These are phyloP conservation scores for Stegana nigrithorax DNA, from an alignment of 2,888 invertebrate species.

Conservation along the genomic window DNA sequence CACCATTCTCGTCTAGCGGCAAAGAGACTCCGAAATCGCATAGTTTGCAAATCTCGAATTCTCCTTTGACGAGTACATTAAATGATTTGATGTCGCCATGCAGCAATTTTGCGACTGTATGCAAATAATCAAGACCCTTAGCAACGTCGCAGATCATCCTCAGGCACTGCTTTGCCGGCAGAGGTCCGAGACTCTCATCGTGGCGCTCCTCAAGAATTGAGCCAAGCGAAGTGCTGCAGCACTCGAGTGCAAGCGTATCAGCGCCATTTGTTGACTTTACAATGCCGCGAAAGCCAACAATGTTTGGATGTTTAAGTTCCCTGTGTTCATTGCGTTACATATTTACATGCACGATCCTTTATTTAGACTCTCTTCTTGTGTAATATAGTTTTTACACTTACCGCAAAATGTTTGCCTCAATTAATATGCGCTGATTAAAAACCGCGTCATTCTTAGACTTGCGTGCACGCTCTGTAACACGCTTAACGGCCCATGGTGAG, in stretches of 20 bases:
- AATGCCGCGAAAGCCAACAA: slow-evolving; percentile 80
- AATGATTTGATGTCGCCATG: slow-evolving; percentile 89
- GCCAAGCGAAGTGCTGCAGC: slow-evolving; percentile 78
- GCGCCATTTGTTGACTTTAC: slow-evolving; percentile 61
- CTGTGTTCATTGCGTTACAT: too few relatives aligned
- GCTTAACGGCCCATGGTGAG: slow-evolving; percentile 91
- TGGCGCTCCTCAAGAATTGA: slow-evolving; percentile 78
- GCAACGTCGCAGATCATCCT: slow-evolving; percentile 78
- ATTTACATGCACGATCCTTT: too few relatives aligned
- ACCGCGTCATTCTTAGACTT: slow-evolving; percentile 33
- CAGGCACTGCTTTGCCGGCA: slow-evolving; percentile 74
- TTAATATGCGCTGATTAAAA: slow-evolving; percentile 72
- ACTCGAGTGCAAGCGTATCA: slow-evolving; percentile 82
- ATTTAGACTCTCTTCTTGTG: not conserved
- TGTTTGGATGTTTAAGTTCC: slow-evolving; percentile 81
- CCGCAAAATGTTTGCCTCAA: slow-evolving; percentile 79
- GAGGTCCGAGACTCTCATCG: slow-evolving; percentile 73
- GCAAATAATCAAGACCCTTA: slow-evolving; percentile 81
- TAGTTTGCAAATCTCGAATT: slow-evolving; percentile 80
- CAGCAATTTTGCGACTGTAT: slow-evolving; percentile 76
- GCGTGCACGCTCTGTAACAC: slow-evolving; percentile 71
- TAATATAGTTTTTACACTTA: slow-evolving; percentile 47
- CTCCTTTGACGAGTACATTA: slow-evolving; percentile 82
- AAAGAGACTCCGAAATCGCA: slow-evolving; percentile 89
- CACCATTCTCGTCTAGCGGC: slow-evolving; percentile 75